These are phyloP conservation scores for Serrognathus titanus DNA, from an alignment of 2,888 invertebrate species.

Conservation along the genomic window DNA sequence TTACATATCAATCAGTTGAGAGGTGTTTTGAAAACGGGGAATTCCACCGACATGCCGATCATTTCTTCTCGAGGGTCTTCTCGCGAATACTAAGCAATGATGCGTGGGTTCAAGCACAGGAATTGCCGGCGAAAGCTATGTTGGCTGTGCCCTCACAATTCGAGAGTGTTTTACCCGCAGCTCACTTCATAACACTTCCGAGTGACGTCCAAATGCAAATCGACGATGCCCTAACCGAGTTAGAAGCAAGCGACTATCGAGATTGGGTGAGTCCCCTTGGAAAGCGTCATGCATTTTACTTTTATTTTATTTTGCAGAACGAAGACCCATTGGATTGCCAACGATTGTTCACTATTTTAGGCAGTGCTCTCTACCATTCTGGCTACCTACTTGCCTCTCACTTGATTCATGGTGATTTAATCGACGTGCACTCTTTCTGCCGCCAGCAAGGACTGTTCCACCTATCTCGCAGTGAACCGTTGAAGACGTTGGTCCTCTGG, in stretches of 20 bases:
- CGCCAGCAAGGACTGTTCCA: conserved; percentile 71
- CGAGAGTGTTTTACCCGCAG: conserved; percentile 64
- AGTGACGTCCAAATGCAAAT: conserved; percentile 76
- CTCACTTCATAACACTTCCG: conserved; percentile 64
- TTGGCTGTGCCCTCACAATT: conserved; percentile 45
- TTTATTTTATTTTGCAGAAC: conserved; percentile 51
- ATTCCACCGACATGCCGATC: conserved; percentile 59
- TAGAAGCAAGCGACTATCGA: conserved; percentile 87
- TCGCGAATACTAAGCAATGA: conserved; percentile 50
- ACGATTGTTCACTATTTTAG: conserved; percentile 59
- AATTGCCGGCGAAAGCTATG: conserved; percentile 21
- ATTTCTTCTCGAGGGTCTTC: conserved; percentile 62
- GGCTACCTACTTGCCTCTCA: conserved; percentile 77
- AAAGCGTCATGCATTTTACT: neutral
- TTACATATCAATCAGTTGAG: conserved; percentile 58
- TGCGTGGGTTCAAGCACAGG: conserved; percentile 38
- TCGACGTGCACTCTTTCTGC: conserved; percentile 72
- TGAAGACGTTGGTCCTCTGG: conserved; percentile 74
- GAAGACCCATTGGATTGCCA: conserved; percentile 75
- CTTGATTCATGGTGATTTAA: conserved; percentile 68
- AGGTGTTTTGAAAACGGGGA: conserved; percentile 54
- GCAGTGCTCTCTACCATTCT: conserved; percentile 54
- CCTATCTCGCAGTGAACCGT: conserved; percentile 61
- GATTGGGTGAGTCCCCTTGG: conserved; percentile 65
- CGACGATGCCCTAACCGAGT: conserved; percentile 82